Evolutionary conservation across 1,140 invertebrate genomes (phyloP), one percentile per base, ranked within the genome.

Genomic region (Drosophila leontia): DNA sequence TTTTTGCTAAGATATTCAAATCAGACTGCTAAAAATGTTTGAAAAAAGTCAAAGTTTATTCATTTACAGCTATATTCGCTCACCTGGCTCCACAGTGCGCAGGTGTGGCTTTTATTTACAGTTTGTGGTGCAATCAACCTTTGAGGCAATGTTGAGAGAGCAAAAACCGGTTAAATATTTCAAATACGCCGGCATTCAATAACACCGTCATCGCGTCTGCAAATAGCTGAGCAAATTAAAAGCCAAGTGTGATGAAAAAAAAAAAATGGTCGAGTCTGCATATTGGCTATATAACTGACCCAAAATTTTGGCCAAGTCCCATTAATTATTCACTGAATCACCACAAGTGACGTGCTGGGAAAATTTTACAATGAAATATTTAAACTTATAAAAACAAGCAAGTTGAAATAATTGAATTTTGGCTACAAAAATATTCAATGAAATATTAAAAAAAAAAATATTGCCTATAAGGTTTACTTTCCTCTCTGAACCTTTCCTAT

Each of bases 151-250:
- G 41, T 35, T 74, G 47, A 26, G 35, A 74, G 71, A 74, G 69
- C 69, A 75, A 48, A 75, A 75, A 75, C 71, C 71, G 70, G 71
- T 75, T 75, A n/a, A 74, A 62, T 63, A 75, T 72, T 83, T 80
- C 39, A 35, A 71, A 72, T 68, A 47, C 39, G 42, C 50, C 50
- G 47, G 48, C 50, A 55, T 47, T 72, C 44, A 72, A 45, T 74
- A 60, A 12, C 53, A 47, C 62, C 48, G 68, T 74, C 69, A 72
- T 72, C 68, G 47, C 45, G 44, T 72, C 70, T 72, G 45, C 69
- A 50, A 72, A 74, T 74, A 74, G 56, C 67, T n/a, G 58, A 74
- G 35, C 23, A 68, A 68, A 68, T 55, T 68, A 42, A 67, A 51
- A 35, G 13, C 63, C 39, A 42, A 67, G 58, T 39, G 64, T 35